Percentiles rank a stretch among this genome's conserved stretches.
Conservation (phyloP, 1,140 invertebrate species). For the Ceratina japonica region DNA sequence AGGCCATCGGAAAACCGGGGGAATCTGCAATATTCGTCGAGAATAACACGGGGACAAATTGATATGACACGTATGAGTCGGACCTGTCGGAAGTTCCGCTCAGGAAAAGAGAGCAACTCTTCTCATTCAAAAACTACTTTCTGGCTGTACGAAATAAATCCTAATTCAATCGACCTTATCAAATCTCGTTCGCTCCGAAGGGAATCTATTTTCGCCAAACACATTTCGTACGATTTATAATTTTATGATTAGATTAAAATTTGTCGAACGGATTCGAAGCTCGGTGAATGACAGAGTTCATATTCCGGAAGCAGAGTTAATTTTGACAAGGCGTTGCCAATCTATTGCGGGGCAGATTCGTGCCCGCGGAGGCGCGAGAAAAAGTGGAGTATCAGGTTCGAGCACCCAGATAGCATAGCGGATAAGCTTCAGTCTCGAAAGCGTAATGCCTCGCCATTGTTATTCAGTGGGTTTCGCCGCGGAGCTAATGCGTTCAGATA, state of each 20-base stretch:
- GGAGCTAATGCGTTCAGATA: constrained; percentile 54
- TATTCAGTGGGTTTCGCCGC: constrained; percentile 55
- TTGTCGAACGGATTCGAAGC: too few species aligned
- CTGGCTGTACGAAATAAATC: too few species aligned
- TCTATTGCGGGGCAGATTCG: background rate
- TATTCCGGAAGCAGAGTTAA: background rate
- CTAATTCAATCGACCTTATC: too few species aligned
- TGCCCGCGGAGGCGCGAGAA: background rate
- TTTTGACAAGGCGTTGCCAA: background rate
- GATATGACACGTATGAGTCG: constrained; percentile 64
- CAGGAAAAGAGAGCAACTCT: too few species aligned
- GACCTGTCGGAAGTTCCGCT: too few species aligned
- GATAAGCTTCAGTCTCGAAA: constrained; percentile 29
- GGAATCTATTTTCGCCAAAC: too few species aligned
- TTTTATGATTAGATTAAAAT: too few species aligned
- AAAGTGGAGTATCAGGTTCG: constrained; percentile 17
- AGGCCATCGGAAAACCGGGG: constrained; percentile 40
- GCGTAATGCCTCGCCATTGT: constrained; percentile 56
- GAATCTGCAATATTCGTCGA: constrained; percentile 69
- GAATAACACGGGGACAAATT: constrained; percentile 66
- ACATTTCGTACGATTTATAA: too few species aligned
- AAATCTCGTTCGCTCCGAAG: too few species aligned
- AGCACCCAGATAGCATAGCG: constrained; percentile 32
- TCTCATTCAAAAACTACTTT: too few species aligned
- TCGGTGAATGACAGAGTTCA: too few species aligned